Evolutionary conservation across 1,140 invertebrate species (phyloP).

Genomic region (Cardiocondyla obscurior): DNA sequence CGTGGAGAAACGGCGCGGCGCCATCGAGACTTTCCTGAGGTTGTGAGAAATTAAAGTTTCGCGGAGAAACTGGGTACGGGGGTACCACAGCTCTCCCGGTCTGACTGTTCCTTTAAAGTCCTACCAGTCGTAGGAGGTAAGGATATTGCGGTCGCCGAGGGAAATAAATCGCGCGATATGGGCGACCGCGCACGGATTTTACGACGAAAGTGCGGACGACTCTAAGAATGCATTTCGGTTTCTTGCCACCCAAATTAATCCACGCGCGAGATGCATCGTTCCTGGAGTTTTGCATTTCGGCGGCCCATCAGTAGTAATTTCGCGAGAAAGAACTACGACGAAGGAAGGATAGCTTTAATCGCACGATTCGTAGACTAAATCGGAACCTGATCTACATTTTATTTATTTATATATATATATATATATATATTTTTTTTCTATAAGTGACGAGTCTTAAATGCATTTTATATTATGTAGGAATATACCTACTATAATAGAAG

Average conservation of each 20-base stretch:
- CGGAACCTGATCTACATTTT: too few relatives aligned
- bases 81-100: constrained; percentile 6
- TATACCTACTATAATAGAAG: too few relatives aligned
- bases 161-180: constrained; percentile 52
- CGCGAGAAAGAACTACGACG: too few relatives aligned
- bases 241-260: constrained; percentile 11
- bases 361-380: not conserved
- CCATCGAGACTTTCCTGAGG: constrained; percentile 26
- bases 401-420: too few relatives aligned
- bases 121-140: not conserved
- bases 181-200: constrained; percentile 27
- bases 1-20: constrained; percentile 1
- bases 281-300: too few relatives aligned
- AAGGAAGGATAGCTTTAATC: not conserved
- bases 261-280: constrained; percentile 19
- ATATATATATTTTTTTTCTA: too few relatives aligned
- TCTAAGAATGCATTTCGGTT: constrained; percentile 44
- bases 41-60: constrained; percentile 54
- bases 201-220: not conserved
- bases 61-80: constrained; percentile 21
- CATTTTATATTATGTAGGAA: not conserved
- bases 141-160: constrained; percentile 47
- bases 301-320: too few relatives aligned
- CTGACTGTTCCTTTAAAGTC: constrained; percentile 40
- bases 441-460: too few relatives aligned